phyloP scores from a whole-genome alignment of 1,140 invertebrate genomes.

The Drosophila sproati region DNA sequence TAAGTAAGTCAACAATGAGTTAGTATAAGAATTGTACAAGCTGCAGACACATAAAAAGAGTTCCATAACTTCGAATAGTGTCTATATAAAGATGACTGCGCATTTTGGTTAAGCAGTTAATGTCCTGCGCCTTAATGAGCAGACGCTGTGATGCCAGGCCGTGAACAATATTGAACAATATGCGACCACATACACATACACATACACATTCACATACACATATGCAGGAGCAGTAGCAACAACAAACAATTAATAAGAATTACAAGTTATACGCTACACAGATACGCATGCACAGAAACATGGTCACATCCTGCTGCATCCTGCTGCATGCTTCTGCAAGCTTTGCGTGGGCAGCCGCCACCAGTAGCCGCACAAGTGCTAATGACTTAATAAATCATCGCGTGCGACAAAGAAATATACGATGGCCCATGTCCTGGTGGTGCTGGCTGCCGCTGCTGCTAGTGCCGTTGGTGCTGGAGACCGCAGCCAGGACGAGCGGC shows the following conservation, averaged over 20 bases:
- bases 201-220: constrained; percentile 5
- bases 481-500: constrained; percentile 52
- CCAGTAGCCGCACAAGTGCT: constrained; percentile 78
- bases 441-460: constrained; percentile 39
- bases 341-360: constrained; percentile 53
- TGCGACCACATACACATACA: constrained; percentile 19
- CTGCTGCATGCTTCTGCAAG: constrained; percentile 47
- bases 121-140: constrained; percentile 37
- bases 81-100: constrained; percentile 14
- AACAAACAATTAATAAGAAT: constrained; percentile 84
- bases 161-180: constrained; percentile 32
- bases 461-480: constrained; percentile 40
- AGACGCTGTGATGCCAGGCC: constrained; percentile 28
- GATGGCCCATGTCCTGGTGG: constrained; percentile 41
- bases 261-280: constrained; percentile 75
- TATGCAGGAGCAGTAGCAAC: constrained; percentile 11
- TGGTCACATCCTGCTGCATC: constrained; percentile 39
- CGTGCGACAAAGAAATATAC: constrained; percentile 81
- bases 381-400: constrained; percentile 84
- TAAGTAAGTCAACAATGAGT: too few species aligned
- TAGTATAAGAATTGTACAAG: too few species aligned
- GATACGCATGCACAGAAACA: constrained; percentile 17
- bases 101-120: constrained; percentile 37
- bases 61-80: constrained; percentile 1
- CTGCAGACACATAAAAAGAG: too few species aligned